Base-by-base conservation (phyloP, 2,113 vertebrate genomes). In the Sander lucioperca region DNA sequence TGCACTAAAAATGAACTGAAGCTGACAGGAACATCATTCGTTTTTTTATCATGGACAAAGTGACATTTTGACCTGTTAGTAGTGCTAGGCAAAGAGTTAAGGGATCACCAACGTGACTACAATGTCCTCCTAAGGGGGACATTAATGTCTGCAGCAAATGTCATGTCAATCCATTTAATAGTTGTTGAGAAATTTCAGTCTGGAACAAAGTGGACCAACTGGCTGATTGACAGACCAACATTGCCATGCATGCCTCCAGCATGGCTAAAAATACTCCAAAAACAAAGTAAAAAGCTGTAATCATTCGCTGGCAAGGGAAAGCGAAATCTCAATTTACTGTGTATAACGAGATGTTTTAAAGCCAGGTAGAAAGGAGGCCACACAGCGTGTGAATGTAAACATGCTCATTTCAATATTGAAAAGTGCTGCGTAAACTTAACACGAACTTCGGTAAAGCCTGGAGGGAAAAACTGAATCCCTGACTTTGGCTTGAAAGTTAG, bases 401-500 rank as follows among this genome's bases (percentile, higher is more conserved):
- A 39, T 13, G 27, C 21, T 36, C 13, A 50, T 30, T 39, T 68
- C 12, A 69, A 58, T 57, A 62, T 53, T 71, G 25, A 77, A 64
- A 91, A 76, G 67, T 85, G 36, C 33, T 51, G 53, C 14, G 6
- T 68, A 61, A 86, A 89, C 59, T 84, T 81, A 21, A 80, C 25
- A 45, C 27, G 80, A 90, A 88, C 77, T 86, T 85, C 78, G 23
- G 19, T 30, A 21, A 82, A 74, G 65, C 54, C 66, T 47, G 57
- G 23, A 23, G 77, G 75, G 79, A 54, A 48, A 82, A 87, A 61
- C 74, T 23, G 63, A 76, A 62, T 77, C 68, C n/a, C 56, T 77
- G 47, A 23, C 53, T 62, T 54, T 23, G 75, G 71, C 62, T 86
- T 79, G 14, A 93, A 88, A 86, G 80, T 58, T 62, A n/a, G 36